These are phyloP conservation scores for Triplophysa dalaica DNA, from an alignment of 2,113 vertebrate genomes.

Conservation along the genomic window DNA sequence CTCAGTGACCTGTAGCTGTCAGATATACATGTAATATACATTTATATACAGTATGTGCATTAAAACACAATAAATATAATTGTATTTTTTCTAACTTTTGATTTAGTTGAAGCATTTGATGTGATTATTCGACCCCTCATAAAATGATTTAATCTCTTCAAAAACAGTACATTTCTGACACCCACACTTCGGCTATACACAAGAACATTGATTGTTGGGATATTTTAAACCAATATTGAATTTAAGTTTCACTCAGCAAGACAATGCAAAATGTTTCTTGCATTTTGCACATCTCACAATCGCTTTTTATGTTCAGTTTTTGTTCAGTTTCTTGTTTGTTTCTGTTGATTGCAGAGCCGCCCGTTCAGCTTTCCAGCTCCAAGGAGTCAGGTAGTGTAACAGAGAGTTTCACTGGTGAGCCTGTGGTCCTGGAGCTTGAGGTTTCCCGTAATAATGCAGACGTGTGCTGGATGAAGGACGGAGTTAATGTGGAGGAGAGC, in stretches of 20 bases:
- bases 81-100: no score
- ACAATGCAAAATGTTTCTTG: no score
- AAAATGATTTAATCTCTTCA: no score
- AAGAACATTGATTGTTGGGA: background rate
- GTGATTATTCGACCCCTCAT: no score
- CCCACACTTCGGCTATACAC: background rate
- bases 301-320: background rate
- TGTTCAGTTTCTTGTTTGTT: background rate
- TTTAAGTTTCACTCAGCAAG: background rate
- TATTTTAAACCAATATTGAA: background rate
- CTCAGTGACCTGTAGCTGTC: no score
- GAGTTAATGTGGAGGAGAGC: conserved; percentile 63
- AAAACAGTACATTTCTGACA: no score
- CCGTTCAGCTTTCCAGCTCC: conserved; percentile 60
- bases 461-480: conserved; percentile 72
- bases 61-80: no score
- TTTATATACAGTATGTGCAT: no score
- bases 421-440: conserved; percentile 66
- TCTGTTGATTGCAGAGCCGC: conserved; percentile 62
- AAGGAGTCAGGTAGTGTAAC: conserved; percentile 51
- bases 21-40: no score
- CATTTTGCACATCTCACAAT: no score
- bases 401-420: conserved; percentile 60
- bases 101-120: no score
- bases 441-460: conserved; percentile 68